phyloP scores from a whole-genome alignment of 2,888 invertebrate genomes.

The Caenorhabditis imperialis region DNA sequence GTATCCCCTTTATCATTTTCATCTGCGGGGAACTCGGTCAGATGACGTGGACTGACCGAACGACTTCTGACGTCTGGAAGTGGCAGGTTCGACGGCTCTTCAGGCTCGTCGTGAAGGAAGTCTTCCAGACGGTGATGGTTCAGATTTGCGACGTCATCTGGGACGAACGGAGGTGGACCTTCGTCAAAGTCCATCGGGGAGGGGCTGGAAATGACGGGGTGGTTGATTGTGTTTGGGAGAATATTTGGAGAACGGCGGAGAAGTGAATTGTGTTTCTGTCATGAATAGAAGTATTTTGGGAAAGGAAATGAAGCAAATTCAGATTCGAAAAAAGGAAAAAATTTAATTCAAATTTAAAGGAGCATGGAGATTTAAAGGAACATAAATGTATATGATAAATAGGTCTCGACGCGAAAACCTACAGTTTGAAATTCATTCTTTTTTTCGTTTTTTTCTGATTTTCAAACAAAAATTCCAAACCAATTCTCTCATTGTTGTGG shows the following conservation, averaged over 20 bases:
- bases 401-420: background rate
- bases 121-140: background rate
- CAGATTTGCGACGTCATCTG: slow-evolving; percentile 1
- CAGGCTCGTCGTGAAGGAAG: slow-evolving; percentile 10
- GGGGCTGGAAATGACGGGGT: slow-evolving; percentile 4
- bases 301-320: background rate
- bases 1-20: slow-evolving; percentile 18
- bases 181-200: slow-evolving; percentile 50
- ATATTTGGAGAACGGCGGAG: too few species aligned
- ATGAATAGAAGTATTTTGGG: too few species aligned
- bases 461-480: background rate
- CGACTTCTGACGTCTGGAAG: slow-evolving; percentile 13
- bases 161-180: slow-evolving; percentile 44
- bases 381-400: background rate
- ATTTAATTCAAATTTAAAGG: too few species aligned
- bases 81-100: background rate
- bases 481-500: background rate
- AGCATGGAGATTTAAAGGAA: background rate
- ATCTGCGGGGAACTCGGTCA: background rate
- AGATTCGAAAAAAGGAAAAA: slow-evolving; percentile 7
- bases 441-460: background rate
- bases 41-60: slow-evolving; percentile 9
- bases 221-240: too few species aligned
- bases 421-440: background rate
- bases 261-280: too few species aligned